Evolutionary conservation across 2,888 invertebrate genomes (phyloP).

Genomic region (Steinernema hermaphroditum): DNA sequence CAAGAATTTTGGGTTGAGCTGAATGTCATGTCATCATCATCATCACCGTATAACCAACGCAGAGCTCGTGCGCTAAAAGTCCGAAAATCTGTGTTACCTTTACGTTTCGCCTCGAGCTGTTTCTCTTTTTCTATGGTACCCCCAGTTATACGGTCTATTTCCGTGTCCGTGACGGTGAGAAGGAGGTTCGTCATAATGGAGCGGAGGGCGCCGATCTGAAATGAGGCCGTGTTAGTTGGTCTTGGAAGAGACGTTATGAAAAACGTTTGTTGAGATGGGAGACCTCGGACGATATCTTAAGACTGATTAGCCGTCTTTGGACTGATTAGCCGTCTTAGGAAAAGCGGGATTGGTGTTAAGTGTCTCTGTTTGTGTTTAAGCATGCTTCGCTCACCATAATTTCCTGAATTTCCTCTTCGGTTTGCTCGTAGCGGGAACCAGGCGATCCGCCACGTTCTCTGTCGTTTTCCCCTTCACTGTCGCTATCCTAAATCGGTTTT

Average conservation of each 20-base stretch:
- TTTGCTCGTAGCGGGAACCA: not conserved
- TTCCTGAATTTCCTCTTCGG: not conserved
- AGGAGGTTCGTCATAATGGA: not conserved
- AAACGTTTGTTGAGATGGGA: too few species aligned
- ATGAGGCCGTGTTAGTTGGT: too few species aligned
- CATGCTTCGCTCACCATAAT: not conserved
- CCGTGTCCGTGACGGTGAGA: not conserved
- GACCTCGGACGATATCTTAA: too few species aligned
- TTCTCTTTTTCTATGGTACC: not conserved
- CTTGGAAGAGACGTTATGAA: too few species aligned
- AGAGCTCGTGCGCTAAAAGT: not conserved
- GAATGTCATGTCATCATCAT: conserved; percentile 8
- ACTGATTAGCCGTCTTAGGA: too few species aligned
- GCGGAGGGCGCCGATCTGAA: not conserved
- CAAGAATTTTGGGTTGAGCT: conserved; percentile 26
- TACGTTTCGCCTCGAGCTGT: not conserved
- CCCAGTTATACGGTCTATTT: not conserved
- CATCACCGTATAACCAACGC: not conserved
- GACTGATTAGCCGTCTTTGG: too few species aligned
- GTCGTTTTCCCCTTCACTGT: not conserved
- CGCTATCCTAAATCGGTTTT: not conserved
- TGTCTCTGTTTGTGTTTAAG: too few species aligned
- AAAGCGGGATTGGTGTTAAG: too few species aligned
- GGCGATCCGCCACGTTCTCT: not conserved
- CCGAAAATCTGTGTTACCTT: conserved; percentile 12